Conservation (phyloP, 2,888 invertebrate genomes). For the Steinernema hermaphroditum region DNA sequence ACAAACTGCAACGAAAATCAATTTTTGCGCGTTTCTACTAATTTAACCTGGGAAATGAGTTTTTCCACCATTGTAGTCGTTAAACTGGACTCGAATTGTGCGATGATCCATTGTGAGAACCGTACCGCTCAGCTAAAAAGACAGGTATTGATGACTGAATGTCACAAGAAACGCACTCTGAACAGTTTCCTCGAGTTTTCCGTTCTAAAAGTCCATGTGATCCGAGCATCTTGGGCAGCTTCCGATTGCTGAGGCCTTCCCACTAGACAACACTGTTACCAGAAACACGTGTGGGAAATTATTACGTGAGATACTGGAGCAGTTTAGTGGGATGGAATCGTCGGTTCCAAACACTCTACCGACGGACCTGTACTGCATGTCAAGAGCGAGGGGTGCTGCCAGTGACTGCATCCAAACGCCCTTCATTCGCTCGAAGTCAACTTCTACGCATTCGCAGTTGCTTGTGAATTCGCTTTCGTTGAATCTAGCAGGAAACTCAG, state of each 20-base stretch:
- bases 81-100: slow-evolving; percentile 8
- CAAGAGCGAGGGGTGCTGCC: neutral
- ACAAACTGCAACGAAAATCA: neutral
- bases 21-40: neutral
- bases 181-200: slow-evolving; percentile 23
- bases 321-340: slow-evolving; percentile 1
- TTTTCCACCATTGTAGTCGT: slow-evolving; percentile 27
- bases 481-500: neutral
- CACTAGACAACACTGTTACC: neutral
- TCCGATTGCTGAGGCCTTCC: slow-evolving; percentile 12
- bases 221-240: slow-evolving; percentile 10
- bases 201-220: slow-evolving; percentile 18
- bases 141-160: too few species aligned
- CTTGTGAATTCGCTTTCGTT: slow-evolving; percentile 26
- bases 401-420: slow-evolving; percentile 26
- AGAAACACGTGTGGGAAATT: too few species aligned
- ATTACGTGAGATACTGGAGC: neutral
- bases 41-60: slow-evolving; percentile 12
- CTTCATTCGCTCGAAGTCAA: slow-evolving; percentile 21
- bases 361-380: neutral
- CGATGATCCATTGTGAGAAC: slow-evolving; percentile 11
- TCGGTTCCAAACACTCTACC: slow-evolving; percentile 1
- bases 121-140: slow-evolving; percentile 17
- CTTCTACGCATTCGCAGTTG: slow-evolving; percentile 16
- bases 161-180: neutral